A percentile compares a stretch with the other conserved stretches of the same genome.
Conservation (phyloP, 2,113 vertebrate species). For the Clupea harengus region DNA sequence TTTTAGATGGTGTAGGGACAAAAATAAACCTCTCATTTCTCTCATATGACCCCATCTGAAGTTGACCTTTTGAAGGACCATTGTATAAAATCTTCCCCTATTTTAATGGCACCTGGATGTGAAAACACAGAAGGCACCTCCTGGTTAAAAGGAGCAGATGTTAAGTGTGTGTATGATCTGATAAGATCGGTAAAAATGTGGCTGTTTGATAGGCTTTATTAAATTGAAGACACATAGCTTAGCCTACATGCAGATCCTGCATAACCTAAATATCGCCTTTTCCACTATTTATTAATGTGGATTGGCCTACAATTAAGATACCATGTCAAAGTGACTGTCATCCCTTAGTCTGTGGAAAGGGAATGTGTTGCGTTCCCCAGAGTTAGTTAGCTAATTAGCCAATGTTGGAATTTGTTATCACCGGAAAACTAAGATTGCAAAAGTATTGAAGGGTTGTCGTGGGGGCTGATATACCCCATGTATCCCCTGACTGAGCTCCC, state of each 20-base stretch:
- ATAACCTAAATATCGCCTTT: background rate
- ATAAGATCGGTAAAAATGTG: background rate
- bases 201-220: background rate
- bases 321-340: background rate
- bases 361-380: background rate
- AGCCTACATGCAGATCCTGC: background rate
- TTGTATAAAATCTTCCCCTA: too few species aligned
- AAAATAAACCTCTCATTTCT: background rate
- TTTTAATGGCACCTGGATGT: background rate
- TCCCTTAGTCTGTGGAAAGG: background rate
- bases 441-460: background rate
- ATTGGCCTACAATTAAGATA: background rate
- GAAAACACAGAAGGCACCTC: background rate
- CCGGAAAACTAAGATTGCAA: background rate
- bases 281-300: background rate
- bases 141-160: background rate
- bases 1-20: background rate
- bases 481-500: background rate
- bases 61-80: too few species aligned
- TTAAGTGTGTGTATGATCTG: too few species aligned
- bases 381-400: background rate
- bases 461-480: background rate
- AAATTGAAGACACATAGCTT: too few species aligned
- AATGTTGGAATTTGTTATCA: background rate
- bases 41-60: background rate